Base-by-base conservation (phyloP, 2,888 invertebrate species). In the Hetaerina titia region DNA sequence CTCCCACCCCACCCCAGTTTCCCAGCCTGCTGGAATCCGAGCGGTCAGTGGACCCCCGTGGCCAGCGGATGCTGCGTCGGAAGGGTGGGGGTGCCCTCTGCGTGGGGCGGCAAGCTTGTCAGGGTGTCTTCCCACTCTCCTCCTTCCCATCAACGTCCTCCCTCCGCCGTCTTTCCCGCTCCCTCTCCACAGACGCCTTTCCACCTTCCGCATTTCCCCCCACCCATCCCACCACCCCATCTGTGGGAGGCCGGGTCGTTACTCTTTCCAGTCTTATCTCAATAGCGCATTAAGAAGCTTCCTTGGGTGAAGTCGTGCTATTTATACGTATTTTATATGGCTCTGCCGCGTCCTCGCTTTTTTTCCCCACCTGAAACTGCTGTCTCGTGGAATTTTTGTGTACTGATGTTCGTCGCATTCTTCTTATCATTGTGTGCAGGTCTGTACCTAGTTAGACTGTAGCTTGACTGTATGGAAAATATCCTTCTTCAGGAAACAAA, bases 31-130 rank as follows among this genome's bases (percentile, higher is more conserved):
- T n/a, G 69, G n/a, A 69, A 69, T 69, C 69, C 69, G 69, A n/a
- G n/a, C 11, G 69, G n/a, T 9, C 17, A 17, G 69, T 11, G 69
- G 69, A 69, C 69, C 9, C n/a, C 69, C 69, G 69, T 8, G 19
- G 69, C 69, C 9, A 69, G 63, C 69, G 69, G 69, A 69, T 69
- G 69, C 69, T 69, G 69, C n/a, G 69, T 69, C 69, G 69, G 69
- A 17, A 69, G 69, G 69, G 69, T n/a, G 69, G 69, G n/a, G 69
- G 9, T n/a, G 17, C 13, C 63, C 63, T 63, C n/a, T 69, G 22
- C 8, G 69, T n/a, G n/a, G 69, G 69, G 69, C 15, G 63, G 15
- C 63, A 19, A 13, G 63, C 15, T 1, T 45, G 45, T 45, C 45
- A 45, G 69, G n/a, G n/a, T 5, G n/a, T 9, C n/a, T 69, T n/a